Base-by-base conservation (phyloP, 2,797 vertebrate genomes). In the Peromyscus melanophrys region DNA sequence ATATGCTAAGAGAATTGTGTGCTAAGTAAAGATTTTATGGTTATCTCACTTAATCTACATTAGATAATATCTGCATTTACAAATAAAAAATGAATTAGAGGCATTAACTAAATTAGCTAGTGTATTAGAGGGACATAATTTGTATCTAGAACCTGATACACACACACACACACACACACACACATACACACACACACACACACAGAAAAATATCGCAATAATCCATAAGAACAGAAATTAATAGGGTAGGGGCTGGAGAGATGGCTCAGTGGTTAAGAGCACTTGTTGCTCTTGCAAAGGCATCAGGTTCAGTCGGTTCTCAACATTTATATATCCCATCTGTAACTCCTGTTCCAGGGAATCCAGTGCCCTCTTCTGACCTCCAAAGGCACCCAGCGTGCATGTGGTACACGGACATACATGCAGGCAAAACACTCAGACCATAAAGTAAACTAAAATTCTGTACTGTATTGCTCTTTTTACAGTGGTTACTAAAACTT, bases 51-150 rank as follows among this genome's bases (percentile, higher is more conserved):
- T 92, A 90, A 59, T 82, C 43, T 31, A 94, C 17, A 73, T 29
- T 80, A 82, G 12, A 67, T 90, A 88, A 84, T 89, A 87, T 77
- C 31, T 40, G 1, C 52, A 76, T 89, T 89, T 96, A 85, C 29
- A 93, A 89, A 85, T 97, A 73, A 87, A 94, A 73, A 87, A 87
- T 52, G 6, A 89, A 89, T 87, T 94, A 40, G n/a, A 90, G 29
- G 14, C 55, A n/a, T 73, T 94, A 92, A 80, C 6, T 88, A 88
- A 94, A 27, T 96, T 96, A 40, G 63, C 16, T 84, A 89, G n/a
- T 87, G 83, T 94, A 78, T 86, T 77, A 89, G 86, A 19, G 55
- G 49, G 1, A 83, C n/a, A 84, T 40, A 95, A 96, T 83, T 94
- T 92, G 59, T 34, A 63, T 84, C 40, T 10, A 90, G 55, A 92